Base-by-base conservation (phyloP, 2,888 invertebrate genomes). In the Mythimna albipuncta region DNA sequence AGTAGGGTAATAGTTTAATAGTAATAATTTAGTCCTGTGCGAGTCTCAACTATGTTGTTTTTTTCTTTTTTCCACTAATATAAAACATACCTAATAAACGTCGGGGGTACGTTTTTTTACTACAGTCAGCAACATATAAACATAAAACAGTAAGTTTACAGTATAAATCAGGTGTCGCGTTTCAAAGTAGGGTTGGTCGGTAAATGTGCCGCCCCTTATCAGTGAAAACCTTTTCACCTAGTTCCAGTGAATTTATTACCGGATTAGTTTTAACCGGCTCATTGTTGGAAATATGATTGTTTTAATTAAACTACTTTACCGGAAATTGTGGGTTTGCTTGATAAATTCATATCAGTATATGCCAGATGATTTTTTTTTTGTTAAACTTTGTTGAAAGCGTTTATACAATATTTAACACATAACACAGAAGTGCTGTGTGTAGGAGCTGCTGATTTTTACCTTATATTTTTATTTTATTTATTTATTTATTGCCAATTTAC, bases 211-310 rank as follows among this genome's bases (percentile, higher is more conserved):
- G 63, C 41, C 19, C 19, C 59, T 68, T 82, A 82, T 82, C 83
- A 52, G 59, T 21, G 21, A 11, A 55, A 69, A 75, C 79, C 82
- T 82, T 81, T 82, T 72, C 71, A 66, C 75, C 66, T 71, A 82
- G 71, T 79, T 82, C 67, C n/a, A 32, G 64, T 35, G 50, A 79
- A 79, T 82, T 82, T 82, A 83, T 73, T 26, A 58, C 72, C 32
- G 65, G 72, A 63, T 69, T 69, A 75, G 21, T n/a, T 64, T 32
- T 64, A 79, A 69, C 59, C 50, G 64, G 61, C n/a, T 72, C 57
- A 67, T 41, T 61, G 66, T 47, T 47, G 52, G 26, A 73, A 69
- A 64, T 69, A 76, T 69, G 19, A 71, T 57, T 55, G 64, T 68
- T 67, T 64, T 67, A 67, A 61, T 67, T 19, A 41, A 64, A 67